Evolutionary conservation across 2,888 invertebrate genomes (phyloP), one percentile per base, ranked within the genome.

Genomic region (Unio delphinus): DNA sequence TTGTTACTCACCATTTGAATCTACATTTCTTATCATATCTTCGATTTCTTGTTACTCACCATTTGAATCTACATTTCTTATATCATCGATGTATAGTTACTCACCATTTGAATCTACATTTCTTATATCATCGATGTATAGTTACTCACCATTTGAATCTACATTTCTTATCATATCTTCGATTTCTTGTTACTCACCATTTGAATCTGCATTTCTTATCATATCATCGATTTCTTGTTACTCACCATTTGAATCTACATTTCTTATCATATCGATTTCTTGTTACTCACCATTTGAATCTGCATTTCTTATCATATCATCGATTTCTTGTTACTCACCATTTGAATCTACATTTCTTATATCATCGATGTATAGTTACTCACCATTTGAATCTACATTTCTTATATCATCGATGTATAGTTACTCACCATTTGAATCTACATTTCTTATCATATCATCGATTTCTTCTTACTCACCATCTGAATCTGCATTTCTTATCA

Each of bases 81-180:
- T 85, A 60, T 86, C 87, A 30, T 85, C 84, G 1, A 87, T 78
- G 23, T 23, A 23, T 23, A 23, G 23, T 23, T 23, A 23, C 23
- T 23, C 23, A 23, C 23, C 23, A 66, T 85, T 84, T 55, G 80
- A 84, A 67, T 87, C 87, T 61, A 83, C 86, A 68, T 82, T 85
- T 72, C 84, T 83, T 26, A 87, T 85, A 60, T 86, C 87, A 30
- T 85, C 84, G 1, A 87, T 78, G 23, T 23, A 23, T 23, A 23
- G 23, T 23, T 23, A 23, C 23, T 23, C 23, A 23, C 23, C 23
- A 66, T 85, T 84, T 55, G 80, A 84, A 67, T 87, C 87, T 61
- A 83, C 86, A 68, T 82, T 85, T 72, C 84, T 83, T 26, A 88
- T 88, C 84, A 87, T 85, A 60, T 86, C 87, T 34, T 85, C 84